Conservation (phyloP, 1,140 invertebrate genomes). For the Drosophila watanabei region DNA sequence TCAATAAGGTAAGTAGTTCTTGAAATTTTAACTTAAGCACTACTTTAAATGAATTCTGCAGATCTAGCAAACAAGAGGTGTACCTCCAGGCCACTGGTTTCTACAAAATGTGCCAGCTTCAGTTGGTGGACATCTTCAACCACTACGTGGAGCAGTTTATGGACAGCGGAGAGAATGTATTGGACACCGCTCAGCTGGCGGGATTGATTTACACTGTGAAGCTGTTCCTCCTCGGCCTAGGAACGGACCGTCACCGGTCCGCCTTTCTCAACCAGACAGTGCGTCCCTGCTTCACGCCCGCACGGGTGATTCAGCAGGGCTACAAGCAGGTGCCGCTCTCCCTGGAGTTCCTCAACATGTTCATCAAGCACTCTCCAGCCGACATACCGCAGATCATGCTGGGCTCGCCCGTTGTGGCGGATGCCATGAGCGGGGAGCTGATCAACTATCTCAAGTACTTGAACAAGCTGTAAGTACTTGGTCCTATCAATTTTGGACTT, state of each 20-base stretch:
- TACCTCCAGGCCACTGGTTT: slow-evolving; percentile 81
- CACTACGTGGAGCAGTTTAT: slow-evolving; percentile 63
- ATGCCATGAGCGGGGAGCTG: slow-evolving; percentile 79
- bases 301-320: slow-evolving; percentile 67
- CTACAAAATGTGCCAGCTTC: slow-evolving; percentile 83
- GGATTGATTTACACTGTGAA: slow-evolving; percentile 81
- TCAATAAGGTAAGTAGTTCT: slow-evolving; percentile 70
- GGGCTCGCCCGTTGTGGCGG: slow-evolving; percentile 75
- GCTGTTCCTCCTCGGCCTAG: slow-evolving; percentile 68
- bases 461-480: slow-evolving; percentile 59
- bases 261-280: slow-evolving; percentile 78
- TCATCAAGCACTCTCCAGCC: slow-evolving; percentile 69
- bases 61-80: slow-evolving; percentile 75
- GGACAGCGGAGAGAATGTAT: slow-evolving; percentile 29
- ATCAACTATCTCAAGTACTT: slow-evolving; percentile 79
- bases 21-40: not conserved
- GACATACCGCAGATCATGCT: slow-evolving; percentile 81
- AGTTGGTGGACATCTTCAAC: slow-evolving; percentile 78
- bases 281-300: slow-evolving; percentile 69
- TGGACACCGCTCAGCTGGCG: slow-evolving; percentile 51
- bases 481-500: not conserved
- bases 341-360: slow-evolving; percentile 81
- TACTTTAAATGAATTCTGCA: slow-evolving; percentile 12
- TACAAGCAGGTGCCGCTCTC: slow-evolving; percentile 75
- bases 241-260: slow-evolving; percentile 71